Percentiles rank a stretch among this genome's conserved stretches.
phyloP scores from a whole-genome alignment of 1,140 invertebrate genomes.

The Hesperophylax magnus region DNA sequence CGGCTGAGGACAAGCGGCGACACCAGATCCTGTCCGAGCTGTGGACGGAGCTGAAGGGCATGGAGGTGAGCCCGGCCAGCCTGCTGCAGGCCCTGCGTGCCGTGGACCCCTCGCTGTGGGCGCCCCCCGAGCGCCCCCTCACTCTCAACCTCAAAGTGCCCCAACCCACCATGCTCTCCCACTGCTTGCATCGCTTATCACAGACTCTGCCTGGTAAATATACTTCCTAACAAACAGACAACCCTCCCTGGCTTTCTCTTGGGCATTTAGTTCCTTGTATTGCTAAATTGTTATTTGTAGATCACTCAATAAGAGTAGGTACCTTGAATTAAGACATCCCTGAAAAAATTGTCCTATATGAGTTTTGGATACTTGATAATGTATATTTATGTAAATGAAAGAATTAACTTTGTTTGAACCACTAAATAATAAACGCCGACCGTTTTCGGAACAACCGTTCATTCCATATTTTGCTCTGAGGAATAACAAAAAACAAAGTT shows the following conservation, averaged over 20 bases:
- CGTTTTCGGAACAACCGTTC: too few species aligned
- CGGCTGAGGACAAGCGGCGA: slow-evolving; percentile 72
- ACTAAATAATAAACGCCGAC: too few species aligned
- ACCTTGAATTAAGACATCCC: too few species aligned
- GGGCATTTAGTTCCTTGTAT: neutral
- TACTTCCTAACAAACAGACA: neutral
- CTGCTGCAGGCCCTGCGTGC: slow-evolving; percentile 72
- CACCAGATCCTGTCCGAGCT: slow-evolving; percentile 74
- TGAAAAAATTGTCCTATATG: too few species aligned
- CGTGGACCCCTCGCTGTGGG: slow-evolving; percentile 76
- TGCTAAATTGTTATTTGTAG: too few species aligned
- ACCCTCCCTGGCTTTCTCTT: neutral
- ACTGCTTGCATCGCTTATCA: slow-evolving; percentile 54
- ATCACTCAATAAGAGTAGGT: too few species aligned
- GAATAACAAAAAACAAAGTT: too few species aligned
- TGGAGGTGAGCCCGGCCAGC: slow-evolving; percentile 73
- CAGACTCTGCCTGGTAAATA: slow-evolving; percentile 49
- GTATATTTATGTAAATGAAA: too few species aligned
- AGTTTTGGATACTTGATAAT: too few species aligned
- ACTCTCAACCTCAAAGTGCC: slow-evolving; percentile 77
- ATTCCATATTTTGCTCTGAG: too few species aligned
- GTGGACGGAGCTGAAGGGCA: slow-evolving; percentile 74
- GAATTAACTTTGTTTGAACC: too few species aligned
- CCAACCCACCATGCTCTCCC: slow-evolving; percentile 61
- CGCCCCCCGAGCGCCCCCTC: slow-evolving; percentile 74